Evolutionary conservation across 2,888 invertebrate genomes (phyloP).

Genomic region (Amphimallon solstitiale): DNA sequence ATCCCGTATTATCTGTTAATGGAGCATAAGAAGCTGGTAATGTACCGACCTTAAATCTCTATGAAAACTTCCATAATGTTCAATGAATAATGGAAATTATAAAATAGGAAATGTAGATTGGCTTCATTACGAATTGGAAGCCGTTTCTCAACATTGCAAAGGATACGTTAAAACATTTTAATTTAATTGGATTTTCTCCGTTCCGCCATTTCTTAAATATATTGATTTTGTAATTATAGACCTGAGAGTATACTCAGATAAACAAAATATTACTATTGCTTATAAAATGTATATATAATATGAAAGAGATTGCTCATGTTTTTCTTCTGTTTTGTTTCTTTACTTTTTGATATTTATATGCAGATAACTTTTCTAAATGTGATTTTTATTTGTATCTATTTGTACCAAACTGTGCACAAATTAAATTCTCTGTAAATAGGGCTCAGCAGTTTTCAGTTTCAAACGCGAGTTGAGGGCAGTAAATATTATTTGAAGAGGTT

Average conservation of each 20-base stretch:
- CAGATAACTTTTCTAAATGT: no score
- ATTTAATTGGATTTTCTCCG: constrained; percentile 24
- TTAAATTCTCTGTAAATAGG: no score
- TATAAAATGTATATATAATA: no score
- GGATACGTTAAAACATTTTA: constrained; percentile 25
- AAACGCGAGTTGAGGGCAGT: no score
- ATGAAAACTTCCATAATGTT: constrained; percentile 3
- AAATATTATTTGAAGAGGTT: no score
- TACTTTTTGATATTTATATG: no score
- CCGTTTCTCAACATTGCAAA: background rate
- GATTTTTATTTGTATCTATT: no score
- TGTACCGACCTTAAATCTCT: background rate
- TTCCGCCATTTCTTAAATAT: constrained; percentile 25
- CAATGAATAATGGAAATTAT: constrained; percentile 12
- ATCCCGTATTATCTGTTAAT: background rate
- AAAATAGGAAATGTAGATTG: constrained; percentile 13
- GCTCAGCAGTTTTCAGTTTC: no score
- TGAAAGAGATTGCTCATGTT: no score
- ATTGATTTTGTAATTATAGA: constrained; percentile 27
- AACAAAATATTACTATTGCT: no score
- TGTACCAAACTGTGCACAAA: no score
- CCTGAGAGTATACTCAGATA: background rate
- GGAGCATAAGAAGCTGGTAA: background rate
- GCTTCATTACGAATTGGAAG: constrained; percentile 8
- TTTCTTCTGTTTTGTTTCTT: no score